phyloP scores from a whole-genome alignment of 2,113 vertebrate genomes.

The Syngnathus floridae region DNA sequence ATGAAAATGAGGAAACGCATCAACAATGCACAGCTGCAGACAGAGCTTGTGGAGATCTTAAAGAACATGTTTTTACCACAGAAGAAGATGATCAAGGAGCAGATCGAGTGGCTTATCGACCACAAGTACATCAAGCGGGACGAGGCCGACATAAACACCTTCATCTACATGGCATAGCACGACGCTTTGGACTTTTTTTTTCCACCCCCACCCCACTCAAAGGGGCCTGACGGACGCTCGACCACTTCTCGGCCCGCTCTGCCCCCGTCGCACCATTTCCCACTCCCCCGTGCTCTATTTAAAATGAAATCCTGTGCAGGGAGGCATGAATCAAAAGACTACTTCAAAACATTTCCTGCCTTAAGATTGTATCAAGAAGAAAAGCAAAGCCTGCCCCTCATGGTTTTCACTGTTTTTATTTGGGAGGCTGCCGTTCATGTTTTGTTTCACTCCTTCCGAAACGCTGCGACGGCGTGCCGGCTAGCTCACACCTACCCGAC shows the following conservation, averaged over 20 bases:
- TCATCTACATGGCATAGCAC: constrained; percentile 94
- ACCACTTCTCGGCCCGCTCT: constrained; percentile 49
- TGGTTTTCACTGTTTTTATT: constrained; percentile 44
- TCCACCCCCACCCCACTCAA: constrained; percentile 1
- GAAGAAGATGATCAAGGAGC: constrained; percentile 99
- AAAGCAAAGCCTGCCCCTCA: constrained; percentile 32
- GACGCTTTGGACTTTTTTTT: constrained; percentile 8
- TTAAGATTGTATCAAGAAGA: constrained; percentile 53
- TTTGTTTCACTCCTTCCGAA: constrained; percentile 14
- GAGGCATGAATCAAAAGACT: constrained; percentile 50
- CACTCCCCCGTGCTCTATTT: constrained; percentile 50
- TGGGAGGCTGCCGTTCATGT: constrained; percentile 15
- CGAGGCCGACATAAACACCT: constrained; percentile 96
- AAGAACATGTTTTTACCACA: constrained; percentile 99
- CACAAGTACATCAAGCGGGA: constrained; percentile 99
- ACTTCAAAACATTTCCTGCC: constrained; percentile 54
- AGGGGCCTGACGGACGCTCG: constrained; percentile 55
- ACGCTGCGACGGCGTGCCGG: constrained; percentile 13
- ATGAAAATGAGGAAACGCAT: constrained; percentile 99
- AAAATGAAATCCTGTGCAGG: constrained; percentile 39
- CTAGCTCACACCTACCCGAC: constrained; percentile 22
- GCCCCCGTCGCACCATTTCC: not conserved
- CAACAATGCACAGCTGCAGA: constrained; percentile 98
- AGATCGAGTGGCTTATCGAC: constrained; percentile 99
- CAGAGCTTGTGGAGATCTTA: constrained; percentile 98